Evolutionary conservation across 2,888 invertebrate species (phyloP).

Genomic region (Auanema sp.): DNA sequence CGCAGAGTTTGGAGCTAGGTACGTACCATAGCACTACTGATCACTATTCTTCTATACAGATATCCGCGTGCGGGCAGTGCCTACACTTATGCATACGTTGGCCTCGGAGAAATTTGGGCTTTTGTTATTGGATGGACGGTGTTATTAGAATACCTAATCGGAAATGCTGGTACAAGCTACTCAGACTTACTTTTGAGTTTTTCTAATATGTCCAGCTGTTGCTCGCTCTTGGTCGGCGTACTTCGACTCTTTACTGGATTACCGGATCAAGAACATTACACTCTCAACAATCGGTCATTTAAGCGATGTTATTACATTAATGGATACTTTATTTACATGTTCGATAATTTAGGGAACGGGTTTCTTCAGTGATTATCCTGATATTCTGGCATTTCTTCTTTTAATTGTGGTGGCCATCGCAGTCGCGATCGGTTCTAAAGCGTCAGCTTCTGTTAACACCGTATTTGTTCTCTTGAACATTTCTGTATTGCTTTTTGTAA

Average conservation of each 20-base stretch:
- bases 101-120: constrained; percentile 90
- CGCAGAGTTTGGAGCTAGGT: constrained; percentile 67
- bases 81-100: constrained; percentile 87
- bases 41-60: constrained; percentile 16
- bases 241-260: constrained; percentile 63
- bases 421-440: constrained; percentile 65
- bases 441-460: constrained; percentile 65
- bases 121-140: constrained; percentile 72
- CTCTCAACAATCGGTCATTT: constrained; percentile 15
- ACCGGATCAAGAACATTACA: constrained; percentile 52
- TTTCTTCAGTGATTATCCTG: constrained; percentile 33
- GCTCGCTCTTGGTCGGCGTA: constrained; percentile 67
- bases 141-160: constrained; percentile 78
- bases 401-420: constrained; percentile 29
- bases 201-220: too few species aligned
- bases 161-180: constrained; percentile 34
- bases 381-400: constrained; percentile 32
- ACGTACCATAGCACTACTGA: constrained; percentile 21
- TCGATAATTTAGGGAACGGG: constrained; percentile 20
- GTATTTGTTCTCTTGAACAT: constrained; percentile 60
- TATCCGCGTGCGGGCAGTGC: constrained; percentile 79
- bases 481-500: constrained; percentile 63
- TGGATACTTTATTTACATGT: background rate
- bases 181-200: constrained; percentile 7
- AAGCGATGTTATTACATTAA: background rate